phyloP scores from a whole-genome alignment of 2,113 vertebrate genomes.

The Verasper variegatus region DNA sequence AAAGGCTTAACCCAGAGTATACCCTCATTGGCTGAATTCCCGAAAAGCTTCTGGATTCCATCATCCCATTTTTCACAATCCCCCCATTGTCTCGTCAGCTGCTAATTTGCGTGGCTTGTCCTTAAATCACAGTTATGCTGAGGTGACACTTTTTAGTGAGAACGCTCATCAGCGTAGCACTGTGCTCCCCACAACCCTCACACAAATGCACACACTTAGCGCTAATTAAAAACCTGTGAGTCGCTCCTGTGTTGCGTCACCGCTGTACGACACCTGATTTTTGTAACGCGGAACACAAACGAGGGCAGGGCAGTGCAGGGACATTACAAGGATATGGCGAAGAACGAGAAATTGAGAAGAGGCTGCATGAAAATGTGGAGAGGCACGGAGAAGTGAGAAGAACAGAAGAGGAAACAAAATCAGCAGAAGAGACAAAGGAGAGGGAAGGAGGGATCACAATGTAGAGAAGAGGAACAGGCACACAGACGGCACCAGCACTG shows the following conservation, averaged over 20 bases:
- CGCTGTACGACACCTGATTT: constrained; percentile 45
- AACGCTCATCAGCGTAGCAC: constrained; percentile 46
- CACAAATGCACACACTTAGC: constrained; percentile 46
- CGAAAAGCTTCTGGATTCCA: constrained; percentile 33
- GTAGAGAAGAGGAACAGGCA: constrained; percentile 21
- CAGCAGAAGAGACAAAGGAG: constrained; percentile 7
- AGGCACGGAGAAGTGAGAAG: constrained; percentile 9
- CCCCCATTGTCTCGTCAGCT: constrained; percentile 42
- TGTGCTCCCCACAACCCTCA: constrained; percentile 41
- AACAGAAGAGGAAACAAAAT: constrained; percentile 8
- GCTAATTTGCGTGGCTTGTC: constrained; percentile 57
- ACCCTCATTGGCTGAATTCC: constrained; percentile 24
- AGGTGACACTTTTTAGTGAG: constrained; percentile 62
- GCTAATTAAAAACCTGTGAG: constrained; percentile 65
- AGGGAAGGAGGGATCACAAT: constrained; percentile 14
- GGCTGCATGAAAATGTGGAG: constrained; percentile 27
- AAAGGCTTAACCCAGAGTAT: constrained; percentile 29
- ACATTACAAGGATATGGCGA: not conserved
- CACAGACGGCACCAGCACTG: constrained; percentile 39
- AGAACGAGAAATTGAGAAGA: constrained; percentile 19
- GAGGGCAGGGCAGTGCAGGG: constrained; percentile 14
- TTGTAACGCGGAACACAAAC: constrained; percentile 18
- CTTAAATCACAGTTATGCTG: constrained; percentile 58
- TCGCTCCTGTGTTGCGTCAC: constrained; percentile 40
- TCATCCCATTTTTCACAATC: constrained; percentile 43